phyloP scores from a whole-genome alignment of 2,888 invertebrate genomes.

The Latrodectus elegans region DNA sequence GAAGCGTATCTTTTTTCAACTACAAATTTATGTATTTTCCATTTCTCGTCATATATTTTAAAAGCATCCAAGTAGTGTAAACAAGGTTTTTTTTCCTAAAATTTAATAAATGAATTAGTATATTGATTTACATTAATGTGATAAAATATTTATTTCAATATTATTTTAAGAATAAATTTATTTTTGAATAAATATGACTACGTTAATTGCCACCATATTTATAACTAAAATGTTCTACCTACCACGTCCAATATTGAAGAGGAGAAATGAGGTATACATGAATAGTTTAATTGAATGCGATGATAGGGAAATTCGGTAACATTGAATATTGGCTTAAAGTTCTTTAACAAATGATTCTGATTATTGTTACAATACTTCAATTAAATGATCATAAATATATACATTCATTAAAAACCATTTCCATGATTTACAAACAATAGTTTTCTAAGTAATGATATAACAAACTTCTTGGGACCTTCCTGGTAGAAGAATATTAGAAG shows the following conservation, averaged over 20 bases:
- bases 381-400: constrained; percentile 27
- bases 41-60: too few relatives aligned
- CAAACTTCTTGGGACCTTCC: constrained; percentile 20
- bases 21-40: too few relatives aligned
- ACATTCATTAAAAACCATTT: constrained; percentile 27
- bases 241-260: constrained; percentile 30
- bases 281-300: constrained; percentile 28
- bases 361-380: neutral
- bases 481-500: constrained; percentile 29
- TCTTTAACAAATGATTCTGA: neutral
- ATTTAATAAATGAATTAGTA: too few relatives aligned
- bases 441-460: constrained; percentile 37
- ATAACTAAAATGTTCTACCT: constrained; percentile 45
- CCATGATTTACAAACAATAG: constrained; percentile 18
- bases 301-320: constrained; percentile 57
- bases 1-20: too few relatives aligned
- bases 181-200: constrained; percentile 62
- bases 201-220: neutral
- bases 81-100: too few relatives aligned
- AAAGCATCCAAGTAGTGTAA: too few relatives aligned
- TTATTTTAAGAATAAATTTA: constrained; percentile 13
- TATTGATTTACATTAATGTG: too few relatives aligned
- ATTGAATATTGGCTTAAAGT: constrained; percentile 31
- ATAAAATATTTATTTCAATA: too few relatives aligned
- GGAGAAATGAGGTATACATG: constrained; percentile 21